Conservation (phyloP, 2,888 invertebrate species). For the Myopa testacea region DNA sequence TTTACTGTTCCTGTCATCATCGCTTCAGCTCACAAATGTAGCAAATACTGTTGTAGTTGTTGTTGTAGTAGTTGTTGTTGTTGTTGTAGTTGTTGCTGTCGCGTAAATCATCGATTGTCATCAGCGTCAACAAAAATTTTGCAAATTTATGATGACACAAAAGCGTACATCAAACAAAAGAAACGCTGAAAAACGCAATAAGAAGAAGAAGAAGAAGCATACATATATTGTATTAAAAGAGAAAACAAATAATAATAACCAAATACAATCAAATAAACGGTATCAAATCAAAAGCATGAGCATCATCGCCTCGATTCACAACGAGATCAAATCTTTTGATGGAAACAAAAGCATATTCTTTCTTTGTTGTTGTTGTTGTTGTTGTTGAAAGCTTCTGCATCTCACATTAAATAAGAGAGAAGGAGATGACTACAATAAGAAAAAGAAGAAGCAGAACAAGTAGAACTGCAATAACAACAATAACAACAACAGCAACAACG, state of each 20-base stretch:
- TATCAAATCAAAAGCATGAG: background rate
- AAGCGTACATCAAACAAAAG: background rate
- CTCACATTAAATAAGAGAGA: slow-evolving; percentile 29
- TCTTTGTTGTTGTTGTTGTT: background rate
- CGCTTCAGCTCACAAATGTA: too few species aligned
- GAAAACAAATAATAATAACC: background rate
- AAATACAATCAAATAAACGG: background rate
- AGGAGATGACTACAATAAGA: background rate
- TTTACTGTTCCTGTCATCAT: too few species aligned
- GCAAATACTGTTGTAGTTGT: too few species aligned
- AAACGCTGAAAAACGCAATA: background rate
- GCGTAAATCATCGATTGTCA: background rate
- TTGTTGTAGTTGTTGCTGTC: too few species aligned
- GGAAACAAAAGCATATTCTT: slow-evolving; percentile 4
- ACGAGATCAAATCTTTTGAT: background rate
- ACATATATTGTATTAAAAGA: too few species aligned
- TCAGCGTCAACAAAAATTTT: slow-evolving; percentile 35
- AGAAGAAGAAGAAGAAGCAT: background rate
- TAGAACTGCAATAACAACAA: slow-evolving; percentile 29
- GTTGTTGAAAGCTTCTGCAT: slow-evolving; percentile 14
- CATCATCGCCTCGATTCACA: background rate
- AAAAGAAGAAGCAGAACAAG: background rate
- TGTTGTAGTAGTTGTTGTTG: too few species aligned
- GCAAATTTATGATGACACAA: slow-evolving; percentile 37
- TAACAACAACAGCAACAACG: slow-evolving; percentile 16